Conservation (phyloP, 2,888 invertebrate species). For the Crematogaster levior region DNA sequence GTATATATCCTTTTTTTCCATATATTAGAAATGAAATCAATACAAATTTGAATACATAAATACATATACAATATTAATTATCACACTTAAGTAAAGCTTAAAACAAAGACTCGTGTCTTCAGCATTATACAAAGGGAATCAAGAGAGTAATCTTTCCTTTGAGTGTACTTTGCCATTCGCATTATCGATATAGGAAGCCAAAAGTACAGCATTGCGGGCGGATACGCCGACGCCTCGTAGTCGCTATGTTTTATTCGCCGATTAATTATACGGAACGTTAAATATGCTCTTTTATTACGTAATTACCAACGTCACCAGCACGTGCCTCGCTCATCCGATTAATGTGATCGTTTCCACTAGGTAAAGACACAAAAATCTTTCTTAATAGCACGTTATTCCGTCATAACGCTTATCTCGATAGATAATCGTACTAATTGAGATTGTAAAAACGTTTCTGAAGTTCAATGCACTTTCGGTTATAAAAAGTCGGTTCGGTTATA, state of each 20-base stretch:
- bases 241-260: slow-evolving; percentile 58
- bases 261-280: slow-evolving; percentile 60
- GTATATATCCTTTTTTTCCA: not conserved
- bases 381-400: not conserved
- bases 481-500: too few species aligned
- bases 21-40: not conserved
- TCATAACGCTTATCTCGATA: not conserved
- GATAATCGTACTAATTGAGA: slow-evolving; percentile 4
- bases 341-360: slow-evolving; percentile 18
- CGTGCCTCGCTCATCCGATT: slow-evolving; percentile 29
- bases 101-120: not conserved
- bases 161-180: slow-evolving; percentile 26
- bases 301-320: slow-evolving; percentile 32
- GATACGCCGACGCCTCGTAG: slow-evolving; percentile 32
- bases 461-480: slow-evolving; percentile 6
- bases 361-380: slow-evolving; percentile 1
- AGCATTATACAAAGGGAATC: slow-evolving; percentile 32
- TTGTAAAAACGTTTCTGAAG: slow-evolving; percentile 11
- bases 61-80: not conserved
- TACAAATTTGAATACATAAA: not conserved
- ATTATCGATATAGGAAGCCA: slow-evolving; percentile 49
- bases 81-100: not conserved
- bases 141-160: slow-evolving; percentile 58
- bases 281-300: slow-evolving; percentile 61
- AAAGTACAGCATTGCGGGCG: slow-evolving; percentile 27